These are phyloP conservation scores for Fopius arisanus DNA, from an alignment of 1,140 invertebrate species.

Conservation along the genomic window DNA sequence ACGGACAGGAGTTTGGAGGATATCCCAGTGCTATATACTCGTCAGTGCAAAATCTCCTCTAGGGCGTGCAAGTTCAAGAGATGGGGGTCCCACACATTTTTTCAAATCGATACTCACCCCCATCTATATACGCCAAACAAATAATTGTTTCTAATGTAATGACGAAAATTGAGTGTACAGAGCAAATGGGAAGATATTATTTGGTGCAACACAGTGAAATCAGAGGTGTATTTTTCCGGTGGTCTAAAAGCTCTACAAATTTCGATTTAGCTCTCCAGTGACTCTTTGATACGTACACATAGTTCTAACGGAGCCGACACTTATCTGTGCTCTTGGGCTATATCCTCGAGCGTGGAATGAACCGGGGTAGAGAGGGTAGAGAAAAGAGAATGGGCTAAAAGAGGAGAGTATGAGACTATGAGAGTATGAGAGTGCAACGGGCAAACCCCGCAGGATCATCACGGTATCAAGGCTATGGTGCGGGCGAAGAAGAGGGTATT, in stretches of 20 bases:
- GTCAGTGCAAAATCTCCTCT: neutral
- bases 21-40: neutral
- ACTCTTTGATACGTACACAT: slow-evolving; percentile 13
- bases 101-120: too few relatives aligned
- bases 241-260: slow-evolving; percentile 12
- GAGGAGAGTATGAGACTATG: neutral
- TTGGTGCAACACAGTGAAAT: neutral
- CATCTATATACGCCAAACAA: too few relatives aligned
- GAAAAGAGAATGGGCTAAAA: neutral
- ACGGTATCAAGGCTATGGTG: slow-evolving; percentile 29
- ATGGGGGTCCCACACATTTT: too few relatives aligned
- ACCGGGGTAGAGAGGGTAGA: too few relatives aligned
- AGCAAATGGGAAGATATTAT: neutral
- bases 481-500: slow-evolving; percentile 39
- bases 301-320: slow-evolving; percentile 5
- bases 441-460: slow-evolving; percentile 33
- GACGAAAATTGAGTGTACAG: too few relatives aligned
- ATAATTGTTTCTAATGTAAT: too few relatives aligned
- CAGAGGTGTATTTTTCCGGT: neutral
- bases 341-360: neutral
- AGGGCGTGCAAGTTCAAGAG: neutral
- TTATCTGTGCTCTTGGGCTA: slow-evolving; percentile 8
- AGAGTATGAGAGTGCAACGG: slow-evolving; percentile 8
- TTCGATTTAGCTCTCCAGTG: slow-evolving; percentile 12
- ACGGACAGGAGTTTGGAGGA: neutral